phyloP scores from a whole-genome alignment of 1,140 invertebrate species.

The Probaryconus sp. region DNA sequence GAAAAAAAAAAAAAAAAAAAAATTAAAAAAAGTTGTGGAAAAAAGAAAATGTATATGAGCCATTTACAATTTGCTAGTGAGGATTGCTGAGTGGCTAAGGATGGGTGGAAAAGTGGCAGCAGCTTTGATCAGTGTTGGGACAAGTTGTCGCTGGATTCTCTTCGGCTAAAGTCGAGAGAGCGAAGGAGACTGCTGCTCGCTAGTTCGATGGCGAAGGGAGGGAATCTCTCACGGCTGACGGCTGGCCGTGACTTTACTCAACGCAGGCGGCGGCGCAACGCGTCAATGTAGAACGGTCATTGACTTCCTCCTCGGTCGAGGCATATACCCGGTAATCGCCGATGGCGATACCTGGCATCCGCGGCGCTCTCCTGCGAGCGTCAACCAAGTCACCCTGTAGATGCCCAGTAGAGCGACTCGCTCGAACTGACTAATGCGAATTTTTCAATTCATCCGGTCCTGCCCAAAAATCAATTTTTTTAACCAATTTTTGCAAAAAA shows the following conservation, averaged over 20 bases:
- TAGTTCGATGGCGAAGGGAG: conserved; percentile 69
- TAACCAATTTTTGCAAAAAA: too few species aligned
- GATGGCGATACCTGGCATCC: conserved; percentile 45
- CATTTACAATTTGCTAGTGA: too few species aligned
- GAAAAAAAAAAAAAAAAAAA: too few species aligned
- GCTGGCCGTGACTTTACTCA: conserved; percentile 78
- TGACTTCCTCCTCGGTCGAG: conserved; percentile 70
- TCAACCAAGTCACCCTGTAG: conserved; percentile 68
- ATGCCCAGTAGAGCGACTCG: conserved; percentile 40
- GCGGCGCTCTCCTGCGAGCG: conserved; percentile 40
- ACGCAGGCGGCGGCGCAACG: conserved; percentile 75
- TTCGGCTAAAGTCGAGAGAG: conserved; percentile 66
- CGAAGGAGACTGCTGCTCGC: too few species aligned
- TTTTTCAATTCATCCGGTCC: too few species aligned
- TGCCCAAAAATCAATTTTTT: too few species aligned
- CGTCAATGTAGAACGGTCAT: conserved; percentile 79
- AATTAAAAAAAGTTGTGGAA: too few species aligned
- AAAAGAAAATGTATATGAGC: too few species aligned
- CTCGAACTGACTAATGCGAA: too few species aligned
- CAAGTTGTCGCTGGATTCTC: conserved; percentile 62
- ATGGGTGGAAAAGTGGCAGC: conserved; percentile 55
- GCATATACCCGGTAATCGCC: conserved; percentile 58
- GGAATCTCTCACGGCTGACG: conserved; percentile 78
- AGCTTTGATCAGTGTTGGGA: conserved; percentile 54
- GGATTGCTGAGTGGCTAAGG: too few species aligned